These are phyloP conservation scores for Scotopteryx bipunctaria DNA, from an alignment of 2,888 invertebrate species.

Conservation along the genomic window DNA sequence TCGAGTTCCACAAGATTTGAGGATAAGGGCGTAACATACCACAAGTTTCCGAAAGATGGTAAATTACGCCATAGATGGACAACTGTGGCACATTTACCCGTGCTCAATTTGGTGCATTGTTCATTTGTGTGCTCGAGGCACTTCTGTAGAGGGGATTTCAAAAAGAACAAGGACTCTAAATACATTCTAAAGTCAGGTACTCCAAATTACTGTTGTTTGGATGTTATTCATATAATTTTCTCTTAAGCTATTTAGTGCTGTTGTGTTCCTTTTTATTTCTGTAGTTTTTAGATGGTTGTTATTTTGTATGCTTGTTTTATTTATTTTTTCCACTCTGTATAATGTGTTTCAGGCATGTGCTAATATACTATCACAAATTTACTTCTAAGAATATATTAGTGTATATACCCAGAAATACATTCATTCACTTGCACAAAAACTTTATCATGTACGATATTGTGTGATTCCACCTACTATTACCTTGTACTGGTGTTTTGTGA, in stretches of 20 bases:
- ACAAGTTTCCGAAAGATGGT: conserved; percentile 88
- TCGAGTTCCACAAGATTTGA: conserved; percentile 84
- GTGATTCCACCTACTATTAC: too few relatives aligned
- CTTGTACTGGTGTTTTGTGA: too few relatives aligned
- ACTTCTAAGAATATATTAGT: too few relatives aligned
- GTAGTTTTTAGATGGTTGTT: conserved; percentile 4
- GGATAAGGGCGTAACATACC: conserved; percentile 88
- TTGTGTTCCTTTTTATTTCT: conserved; percentile 29
- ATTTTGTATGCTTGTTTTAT: too few relatives aligned
- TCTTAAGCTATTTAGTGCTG: background rate
- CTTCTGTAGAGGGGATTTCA: conserved; percentile 89
- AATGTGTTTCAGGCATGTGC: too few relatives aligned
- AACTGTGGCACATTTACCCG: conserved; percentile 81
- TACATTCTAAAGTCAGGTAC: conserved; percentile 86
- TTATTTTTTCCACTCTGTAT: too few relatives aligned
- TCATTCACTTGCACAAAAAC: too few relatives aligned
- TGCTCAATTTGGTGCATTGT: conserved; percentile 64
- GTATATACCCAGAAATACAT: too few relatives aligned
- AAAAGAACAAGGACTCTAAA: conserved; percentile 87
- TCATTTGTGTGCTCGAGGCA: conserved; percentile 89
- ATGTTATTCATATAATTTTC: conserved; percentile 20
- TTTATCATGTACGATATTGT: too few relatives aligned
- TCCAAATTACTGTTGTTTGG: conserved; percentile 27
- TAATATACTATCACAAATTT: too few relatives aligned
- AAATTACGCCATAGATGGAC: conserved; percentile 86